phyloP scores from a whole-genome alignment of 2,888 invertebrate genomes.

The Phalangium opilio region DNA sequence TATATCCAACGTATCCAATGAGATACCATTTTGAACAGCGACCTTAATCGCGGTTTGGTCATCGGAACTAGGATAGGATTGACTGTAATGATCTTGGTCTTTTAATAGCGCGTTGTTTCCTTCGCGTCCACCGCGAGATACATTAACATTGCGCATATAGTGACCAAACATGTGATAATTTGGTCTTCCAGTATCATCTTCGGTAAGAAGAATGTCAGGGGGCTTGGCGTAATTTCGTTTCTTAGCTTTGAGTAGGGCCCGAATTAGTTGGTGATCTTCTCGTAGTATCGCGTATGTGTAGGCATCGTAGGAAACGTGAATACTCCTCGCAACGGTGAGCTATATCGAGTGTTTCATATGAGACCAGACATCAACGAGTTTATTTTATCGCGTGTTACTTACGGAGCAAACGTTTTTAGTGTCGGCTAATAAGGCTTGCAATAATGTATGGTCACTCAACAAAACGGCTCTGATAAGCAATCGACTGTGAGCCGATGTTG shows the following conservation, averaged over 20 bases:
- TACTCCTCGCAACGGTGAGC: slow-evolving; percentile 23
- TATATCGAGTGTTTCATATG: not conserved
- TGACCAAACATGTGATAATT: slow-evolving; percentile 25
- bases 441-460: slow-evolving; percentile 29
- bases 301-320: slow-evolving; percentile 26
- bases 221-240: slow-evolving; percentile 16
- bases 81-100: slow-evolving; percentile 1
- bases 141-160: slow-evolving; percentile 30
- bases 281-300: slow-evolving; percentile 27
- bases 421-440: slow-evolving; percentile 29
- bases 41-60: not conserved
- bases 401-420: slow-evolving; percentile 28
- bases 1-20: not conserved
- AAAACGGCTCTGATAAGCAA: slow-evolving; percentile 35
- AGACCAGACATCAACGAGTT: not conserved
- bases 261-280: slow-evolving; percentile 27
- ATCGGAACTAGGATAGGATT: not conserved
- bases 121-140: slow-evolving; percentile 35
- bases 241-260: slow-evolving; percentile 23
- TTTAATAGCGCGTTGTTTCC: slow-evolving; percentile 36
- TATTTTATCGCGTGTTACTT: slow-evolving; percentile 4
- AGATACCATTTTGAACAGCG: not conserved
- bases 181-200: slow-evolving; percentile 25
- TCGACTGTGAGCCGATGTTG: slow-evolving; percentile 31
- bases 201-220: slow-evolving; percentile 23